Conservation (phyloP, 1,140 invertebrate genomes). For the Dermatophagoides farinae region DNA sequence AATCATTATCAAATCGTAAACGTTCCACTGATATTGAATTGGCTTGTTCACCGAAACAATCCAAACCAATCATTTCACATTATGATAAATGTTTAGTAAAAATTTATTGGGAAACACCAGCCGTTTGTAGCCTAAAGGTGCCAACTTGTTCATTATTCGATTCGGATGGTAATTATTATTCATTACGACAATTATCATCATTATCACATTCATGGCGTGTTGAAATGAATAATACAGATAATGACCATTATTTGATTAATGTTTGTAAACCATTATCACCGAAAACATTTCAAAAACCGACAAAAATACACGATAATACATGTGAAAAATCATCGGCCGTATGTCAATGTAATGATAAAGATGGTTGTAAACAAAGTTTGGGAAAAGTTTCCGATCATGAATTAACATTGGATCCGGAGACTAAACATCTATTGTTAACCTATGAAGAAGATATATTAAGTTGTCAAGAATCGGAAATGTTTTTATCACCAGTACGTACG, state of each 20-base stretch:
- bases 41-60: conserved; percentile 19
- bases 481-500: background rate
- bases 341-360: background rate
- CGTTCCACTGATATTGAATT: conserved; percentile 19
- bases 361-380: background rate
- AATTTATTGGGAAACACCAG: conserved; percentile 24
- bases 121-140: conserved; percentile 21
- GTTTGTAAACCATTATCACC: conserved; percentile 5
- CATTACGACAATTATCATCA: conserved; percentile 18
- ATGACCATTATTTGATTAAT: conserved; percentile 7
- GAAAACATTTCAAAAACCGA: no score
- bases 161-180: conserved; percentile 7
- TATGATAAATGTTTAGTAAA: conserved; percentile 19
- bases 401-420: background rate
- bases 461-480: background rate
- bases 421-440: conserved; percentile 10
- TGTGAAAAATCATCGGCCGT: background rate
- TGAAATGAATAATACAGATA: background rate
- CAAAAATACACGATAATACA: background rate
- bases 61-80: conserved; percentile 14
- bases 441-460: conserved; percentile 9
- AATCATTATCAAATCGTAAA: conserved; percentile 4
- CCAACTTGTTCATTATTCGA: conserved; percentile 11
- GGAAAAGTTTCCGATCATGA: background rate
- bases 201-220: conserved; percentile 19